A percentile compares a stretch with the other conserved stretches of the same genome.
phyloP scores from a whole-genome alignment of 2,888 invertebrate species.

The Coenonympha glycerion region DNA sequence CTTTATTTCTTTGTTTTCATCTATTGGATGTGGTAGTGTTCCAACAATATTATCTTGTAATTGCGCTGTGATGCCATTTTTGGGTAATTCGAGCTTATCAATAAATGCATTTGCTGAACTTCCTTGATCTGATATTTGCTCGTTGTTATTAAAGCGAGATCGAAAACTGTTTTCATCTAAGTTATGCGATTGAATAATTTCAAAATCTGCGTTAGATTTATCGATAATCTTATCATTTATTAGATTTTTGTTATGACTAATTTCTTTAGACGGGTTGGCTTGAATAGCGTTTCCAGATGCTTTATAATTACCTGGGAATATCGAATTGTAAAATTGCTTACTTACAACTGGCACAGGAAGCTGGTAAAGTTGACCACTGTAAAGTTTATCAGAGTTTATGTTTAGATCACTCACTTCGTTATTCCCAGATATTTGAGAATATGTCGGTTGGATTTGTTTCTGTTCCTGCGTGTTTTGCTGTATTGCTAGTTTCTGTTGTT shows the following conservation, averaged over 20 bases:
- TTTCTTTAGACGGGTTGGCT: background rate
- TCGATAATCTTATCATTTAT: conserved; percentile 26
- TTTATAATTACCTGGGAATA: conserved; percentile 28
- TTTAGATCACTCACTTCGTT: conserved; percentile 18
- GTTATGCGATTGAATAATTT: conserved; percentile 51
- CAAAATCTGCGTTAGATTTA: conserved; percentile 42
- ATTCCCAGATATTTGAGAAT: background rate
- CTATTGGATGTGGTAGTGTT: conserved; percentile 57
- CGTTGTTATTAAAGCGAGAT: background rate
- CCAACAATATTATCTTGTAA: conserved; percentile 62
- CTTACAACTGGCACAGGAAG: conserved; percentile 64
- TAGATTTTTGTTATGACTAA: background rate
- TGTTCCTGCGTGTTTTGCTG: conserved; percentile 19
- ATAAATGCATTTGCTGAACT: conserved; percentile 33
- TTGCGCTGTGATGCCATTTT: conserved; percentile 60
- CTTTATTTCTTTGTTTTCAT: conserved; percentile 56
- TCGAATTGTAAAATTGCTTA: conserved; percentile 53
- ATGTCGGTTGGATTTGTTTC: conserved; percentile 7
- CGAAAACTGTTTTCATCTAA: conserved; percentile 11
- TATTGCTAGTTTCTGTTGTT: conserved; percentile 15
- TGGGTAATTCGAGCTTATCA: conserved; percentile 43
- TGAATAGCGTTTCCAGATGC: conserved; percentile 10
- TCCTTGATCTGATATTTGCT: conserved; percentile 35
- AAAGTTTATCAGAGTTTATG: conserved; percentile 44
- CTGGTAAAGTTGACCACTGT: conserved; percentile 66